Percentiles rank a stretch among this genome's conserved stretches.
These are phyloP conservation scores for Nephotettix cincticeps DNA, from an alignment of 1,140 invertebrate genomes.

Conservation along the genomic window DNA sequence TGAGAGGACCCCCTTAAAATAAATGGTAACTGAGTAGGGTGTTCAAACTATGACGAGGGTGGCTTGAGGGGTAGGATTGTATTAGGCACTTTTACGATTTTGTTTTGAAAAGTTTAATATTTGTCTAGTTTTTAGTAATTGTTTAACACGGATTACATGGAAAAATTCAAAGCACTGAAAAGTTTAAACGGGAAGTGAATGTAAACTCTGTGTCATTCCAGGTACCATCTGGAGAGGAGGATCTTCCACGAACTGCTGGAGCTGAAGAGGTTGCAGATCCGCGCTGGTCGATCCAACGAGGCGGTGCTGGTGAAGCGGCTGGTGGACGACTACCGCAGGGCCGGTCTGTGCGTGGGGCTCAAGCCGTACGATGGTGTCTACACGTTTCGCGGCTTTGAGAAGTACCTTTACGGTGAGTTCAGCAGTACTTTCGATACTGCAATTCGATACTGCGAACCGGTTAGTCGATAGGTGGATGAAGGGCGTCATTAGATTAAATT, in stretches of 20 bases:
- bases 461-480: too few relatives aligned
- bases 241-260: slow-evolving; percentile 94
- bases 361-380: slow-evolving; percentile 69
- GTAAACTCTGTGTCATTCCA: slow-evolving; percentile 38
- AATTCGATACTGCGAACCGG: too few relatives aligned
- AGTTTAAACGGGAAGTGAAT: not conserved
- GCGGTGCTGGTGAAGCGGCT: slow-evolving; percentile 83
- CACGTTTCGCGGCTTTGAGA: slow-evolving; percentile 85
- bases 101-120: too few relatives aligned
- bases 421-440: too few relatives aligned
- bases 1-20: too few relatives aligned
- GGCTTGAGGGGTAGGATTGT: too few relatives aligned
- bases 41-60: too few relatives aligned
- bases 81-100: too few relatives aligned
- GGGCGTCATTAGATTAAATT: too few relatives aligned
- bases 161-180: not conserved
- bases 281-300: slow-evolving; percentile 86
- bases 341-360: slow-evolving; percentile 67
- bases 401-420: slow-evolving; percentile 79
- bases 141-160: too few relatives aligned
- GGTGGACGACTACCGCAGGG: slow-evolving; percentile 75
- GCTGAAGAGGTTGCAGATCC: slow-evolving; percentile 88
- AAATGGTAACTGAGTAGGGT: too few relatives aligned
- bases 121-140: too few relatives aligned
- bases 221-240: slow-evolving; percentile 88